Percentiles rank a stretch among this genome's conserved stretches.
Evolutionary conservation across 53 echinoderm and acorn worm genomes (phyloP).

Genomic region (Apostichopus leukothele): DNA sequence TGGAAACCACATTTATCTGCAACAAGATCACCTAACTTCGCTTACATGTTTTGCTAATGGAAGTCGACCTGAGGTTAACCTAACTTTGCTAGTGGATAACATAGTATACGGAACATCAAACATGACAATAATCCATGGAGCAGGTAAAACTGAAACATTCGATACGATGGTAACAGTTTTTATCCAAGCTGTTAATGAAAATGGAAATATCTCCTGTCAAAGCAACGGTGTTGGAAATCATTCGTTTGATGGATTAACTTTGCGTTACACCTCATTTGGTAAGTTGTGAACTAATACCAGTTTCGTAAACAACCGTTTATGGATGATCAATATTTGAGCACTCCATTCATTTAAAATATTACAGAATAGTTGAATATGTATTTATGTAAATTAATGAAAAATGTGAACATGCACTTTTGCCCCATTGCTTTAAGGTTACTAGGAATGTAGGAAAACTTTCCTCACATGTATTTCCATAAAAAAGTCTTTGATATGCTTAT

Average conservation of each 20-base stretch:
- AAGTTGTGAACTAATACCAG: not conserved
- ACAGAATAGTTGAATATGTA: no score
- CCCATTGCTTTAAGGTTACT: no score
- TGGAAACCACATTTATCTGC: not conserved
- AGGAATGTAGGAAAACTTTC: no score
- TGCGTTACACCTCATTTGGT: not conserved
- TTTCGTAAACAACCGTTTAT: no score
- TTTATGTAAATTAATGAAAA: no score
- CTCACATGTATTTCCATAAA: no score
- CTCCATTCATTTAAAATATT: no score
- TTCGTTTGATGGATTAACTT: not conserved
- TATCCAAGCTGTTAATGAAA: not conserved
- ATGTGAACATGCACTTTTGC: no score
- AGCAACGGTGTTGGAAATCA: not conserved
- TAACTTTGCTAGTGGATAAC: not conserved
- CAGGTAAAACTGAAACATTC: not conserved
- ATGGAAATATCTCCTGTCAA: not conserved
- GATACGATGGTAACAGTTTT: not conserved
- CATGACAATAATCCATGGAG: not conserved
- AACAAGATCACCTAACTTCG: not conserved
- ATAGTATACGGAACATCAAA: not conserved
- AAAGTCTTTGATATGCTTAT: no score
- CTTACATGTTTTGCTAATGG: not conserved
- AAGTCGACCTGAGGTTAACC: not conserved
- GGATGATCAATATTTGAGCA: no score